These are phyloP conservation scores for Eptatretus atami DNA, from an alignment of 2,797 vertebrate genomes.

Conservation along the genomic window DNA sequence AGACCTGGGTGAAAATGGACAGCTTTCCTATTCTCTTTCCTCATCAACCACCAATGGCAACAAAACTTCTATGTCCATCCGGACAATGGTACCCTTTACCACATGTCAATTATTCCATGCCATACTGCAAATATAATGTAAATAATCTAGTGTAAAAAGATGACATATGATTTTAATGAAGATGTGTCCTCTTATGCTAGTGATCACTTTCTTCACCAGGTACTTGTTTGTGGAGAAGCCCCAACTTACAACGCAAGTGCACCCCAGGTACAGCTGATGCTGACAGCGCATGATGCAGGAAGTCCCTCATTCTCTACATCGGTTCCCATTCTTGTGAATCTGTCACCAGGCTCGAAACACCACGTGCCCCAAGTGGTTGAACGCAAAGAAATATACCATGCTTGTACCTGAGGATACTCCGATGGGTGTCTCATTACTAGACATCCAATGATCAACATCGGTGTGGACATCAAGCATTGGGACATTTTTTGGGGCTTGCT, in stretches of 20 bases:
- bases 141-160: too few species aligned
- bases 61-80: constrained; percentile 43
- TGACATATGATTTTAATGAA: too few species aligned
- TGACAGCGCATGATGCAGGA: constrained; percentile 47
- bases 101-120: background rate
- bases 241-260: constrained; percentile 26
- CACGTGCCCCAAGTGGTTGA: constrained; percentile 40
- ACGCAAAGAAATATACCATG: constrained; percentile 16
- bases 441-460: too few species aligned
- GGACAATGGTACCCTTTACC: constrained; percentile 30
- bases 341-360: constrained; percentile 25
- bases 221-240: constrained; percentile 39
- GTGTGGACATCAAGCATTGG: too few species aligned
- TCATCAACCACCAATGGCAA: constrained; percentile 9
- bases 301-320: constrained; percentile 33
- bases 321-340: constrained; percentile 45
- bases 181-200: constrained; percentile 7
- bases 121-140: background rate
- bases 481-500: too few species aligned
- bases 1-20: constrained; percentile 23
- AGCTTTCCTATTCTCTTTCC: constrained; percentile 10
- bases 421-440: constrained; percentile 9
- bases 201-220: constrained; percentile 19
- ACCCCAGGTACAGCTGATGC: constrained; percentile 36
- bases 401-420: constrained; percentile 40